These are phyloP conservation scores for Symphodus melops DNA, from an alignment of 2,113 vertebrate species.

Conservation along the genomic window DNA sequence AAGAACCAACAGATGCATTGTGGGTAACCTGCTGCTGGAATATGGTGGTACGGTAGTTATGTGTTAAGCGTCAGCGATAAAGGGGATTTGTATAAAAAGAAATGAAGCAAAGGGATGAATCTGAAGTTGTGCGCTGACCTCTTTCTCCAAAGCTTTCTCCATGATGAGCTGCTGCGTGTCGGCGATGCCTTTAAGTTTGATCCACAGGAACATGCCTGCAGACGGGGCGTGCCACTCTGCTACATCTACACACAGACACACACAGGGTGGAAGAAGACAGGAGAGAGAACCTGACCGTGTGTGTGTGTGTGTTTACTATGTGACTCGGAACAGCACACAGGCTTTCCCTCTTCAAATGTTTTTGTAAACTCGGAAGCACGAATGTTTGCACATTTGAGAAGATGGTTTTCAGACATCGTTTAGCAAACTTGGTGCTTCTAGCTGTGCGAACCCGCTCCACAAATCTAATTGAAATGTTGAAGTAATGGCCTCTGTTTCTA, in stretches of 20 bases:
- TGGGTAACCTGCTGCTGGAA: neutral
- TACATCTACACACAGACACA: conserved; percentile 78
- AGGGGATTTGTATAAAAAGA: neutral
- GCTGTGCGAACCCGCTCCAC: no score
- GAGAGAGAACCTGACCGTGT: neutral
- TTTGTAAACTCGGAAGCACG: no score
- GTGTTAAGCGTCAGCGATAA: neutral
- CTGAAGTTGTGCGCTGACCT: conserved; percentile 79
- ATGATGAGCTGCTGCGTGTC: conserved; percentile 89
- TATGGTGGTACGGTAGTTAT: neutral
- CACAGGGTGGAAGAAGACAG: neutral
- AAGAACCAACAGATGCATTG: neutral
- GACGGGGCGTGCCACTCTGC: conserved; percentile 92
- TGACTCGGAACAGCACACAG: neutral
- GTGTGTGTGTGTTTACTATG: neutral
- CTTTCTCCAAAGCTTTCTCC: conserved; percentile 92
- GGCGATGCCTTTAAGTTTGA: conserved; percentile 90
- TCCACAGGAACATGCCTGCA: conserved; percentile 97
- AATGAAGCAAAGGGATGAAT: neutral
- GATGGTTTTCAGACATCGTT: no score
- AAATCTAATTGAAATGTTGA: no score
- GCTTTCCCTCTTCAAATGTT: neutral
- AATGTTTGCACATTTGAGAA: no score
- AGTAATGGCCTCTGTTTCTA: neutral
- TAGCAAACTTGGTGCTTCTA: no score